Base-by-base conservation (phyloP, 1,140 invertebrate species). In the Zaprionus gabonicus region DNA sequence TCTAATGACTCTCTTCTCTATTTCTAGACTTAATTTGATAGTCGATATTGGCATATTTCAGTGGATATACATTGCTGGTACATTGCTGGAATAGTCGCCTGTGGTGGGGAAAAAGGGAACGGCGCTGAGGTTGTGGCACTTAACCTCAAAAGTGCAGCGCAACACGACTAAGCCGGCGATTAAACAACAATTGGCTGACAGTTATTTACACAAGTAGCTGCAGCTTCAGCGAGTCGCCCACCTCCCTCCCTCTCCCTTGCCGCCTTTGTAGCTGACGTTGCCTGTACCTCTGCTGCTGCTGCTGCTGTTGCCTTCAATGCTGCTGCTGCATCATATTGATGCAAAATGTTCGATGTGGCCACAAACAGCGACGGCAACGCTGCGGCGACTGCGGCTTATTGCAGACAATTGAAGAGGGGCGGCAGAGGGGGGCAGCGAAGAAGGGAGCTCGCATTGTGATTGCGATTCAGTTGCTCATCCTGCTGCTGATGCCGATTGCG, bases 151-250 rank as follows among this genome's bases (percentile, higher is more conserved):
- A 78, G 69, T 78, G 78, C 66, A 78, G 20, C 62, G 67, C 46
- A 44, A 58, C 60, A 76, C 66, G 64, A 59, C 76, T 90, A 90
- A 90, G 85, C 85, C 74, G 85, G 71, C 86, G 85, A 90, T 90
- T 90, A 90, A 90, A 90, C 85, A 90, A 90, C 85, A 90, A 90
- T 90, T 90, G 85, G 85, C 85, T 90, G 85, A 85, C 85, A 85
- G 85, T 90, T 90, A 90, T 90, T 90, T 90, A 90, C 85, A 87
- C 76, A 90, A 85, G 82, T 84, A 83, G 78, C 77, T 85, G 82
- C 70, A 67, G 75, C 20, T 51, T 46, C 10, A 51, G 17, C 20
- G 46, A 23, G 67, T 41, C 34, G 56, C 34, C 3, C 25, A 4
- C 36, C 31, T 46, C 31, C 23, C 20, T 20, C 31, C 12, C 27